phyloP scores from a whole-genome alignment of 2,113 vertebrate genomes.

The Seriola aureovittata region DNA sequence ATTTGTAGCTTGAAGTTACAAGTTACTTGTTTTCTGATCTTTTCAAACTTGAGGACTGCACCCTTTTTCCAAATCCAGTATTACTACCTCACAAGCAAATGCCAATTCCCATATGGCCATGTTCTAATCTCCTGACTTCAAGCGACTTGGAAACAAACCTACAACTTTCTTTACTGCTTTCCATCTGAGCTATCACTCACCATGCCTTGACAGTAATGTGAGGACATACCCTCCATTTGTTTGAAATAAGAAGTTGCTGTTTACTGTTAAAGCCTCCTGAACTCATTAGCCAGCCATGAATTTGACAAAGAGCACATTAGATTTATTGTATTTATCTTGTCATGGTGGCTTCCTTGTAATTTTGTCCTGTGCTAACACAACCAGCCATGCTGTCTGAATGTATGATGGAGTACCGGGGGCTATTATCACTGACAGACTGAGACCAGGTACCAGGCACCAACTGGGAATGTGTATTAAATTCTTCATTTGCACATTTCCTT shows the following conservation, averaged over 20 bases:
- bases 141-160: slow-evolving; percentile 2
- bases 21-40: slow-evolving; percentile 9
- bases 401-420: slow-evolving; percentile 36
- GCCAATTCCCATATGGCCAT: neutral
- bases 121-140: slow-evolving; percentile 15
- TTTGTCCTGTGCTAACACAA: slow-evolving; percentile 35
- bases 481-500: slow-evolving; percentile 35
- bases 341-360: slow-evolving; percentile 40
- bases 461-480: slow-evolving; percentile 26
- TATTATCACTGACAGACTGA: slow-evolving; percentile 42
- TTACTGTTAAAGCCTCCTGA: slow-evolving; percentile 51
- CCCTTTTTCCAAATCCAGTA: neutral
- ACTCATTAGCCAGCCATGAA: slow-evolving; percentile 53
- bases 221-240: slow-evolving; percentile 53
- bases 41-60: slow-evolving; percentile 7
- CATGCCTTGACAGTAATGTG: slow-evolving; percentile 26
- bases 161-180: slow-evolving; percentile 29
- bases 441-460: slow-evolving; percentile 26
- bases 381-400: slow-evolving; percentile 40
- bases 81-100: neutral
- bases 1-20: neutral
- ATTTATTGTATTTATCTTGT: slow-evolving; percentile 66
- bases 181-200: slow-evolving; percentile 33
- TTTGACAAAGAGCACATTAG: slow-evolving; percentile 54
- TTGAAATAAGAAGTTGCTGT: slow-evolving; percentile 60